Percentiles rank a stretch among this genome's conserved stretches.
Evolutionary conservation across 1,140 invertebrate species (phyloP).

Genomic region (Theocolax elegans): DNA sequence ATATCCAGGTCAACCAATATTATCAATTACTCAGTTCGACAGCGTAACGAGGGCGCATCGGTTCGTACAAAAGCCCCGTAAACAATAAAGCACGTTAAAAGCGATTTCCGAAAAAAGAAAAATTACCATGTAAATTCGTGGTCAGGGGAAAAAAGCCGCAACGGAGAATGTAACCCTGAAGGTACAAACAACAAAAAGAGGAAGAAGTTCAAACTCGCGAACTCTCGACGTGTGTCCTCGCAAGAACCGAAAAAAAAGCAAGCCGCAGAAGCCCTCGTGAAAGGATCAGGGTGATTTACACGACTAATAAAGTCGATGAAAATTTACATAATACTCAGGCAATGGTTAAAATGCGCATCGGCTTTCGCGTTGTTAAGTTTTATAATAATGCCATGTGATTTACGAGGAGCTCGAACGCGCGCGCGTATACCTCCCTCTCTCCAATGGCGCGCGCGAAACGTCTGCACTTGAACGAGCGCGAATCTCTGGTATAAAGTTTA

Average conservation of each 20-base stretch:
- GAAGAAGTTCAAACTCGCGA: too few relatives aligned
- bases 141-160: too few relatives aligned
- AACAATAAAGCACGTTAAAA: too few relatives aligned
- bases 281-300: conserved; percentile 51
- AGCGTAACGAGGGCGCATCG: not conserved
- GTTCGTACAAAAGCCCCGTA: not conserved
- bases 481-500: not conserved
- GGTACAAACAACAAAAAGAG: too few relatives aligned
- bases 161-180: too few relatives aligned
- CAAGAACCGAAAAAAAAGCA: conserved; percentile 11
- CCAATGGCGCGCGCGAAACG: too few relatives aligned
- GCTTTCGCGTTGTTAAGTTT: conserved; percentile 50
- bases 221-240: too few relatives aligned
- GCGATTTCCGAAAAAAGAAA: too few relatives aligned
- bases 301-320: conserved; percentile 54
- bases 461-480: too few relatives aligned
- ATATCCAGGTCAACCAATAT: not conserved
- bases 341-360: conserved; percentile 45
- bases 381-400: conserved; percentile 58
- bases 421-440: conserved; percentile 23
- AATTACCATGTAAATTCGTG: too few relatives aligned
- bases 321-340: conserved; percentile 55
- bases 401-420: conserved; percentile 47
- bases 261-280: not conserved
- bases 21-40: not conserved